Conservation (phyloP, 1,140 invertebrate genomes). For the Lasioglossum albipes region DNA sequence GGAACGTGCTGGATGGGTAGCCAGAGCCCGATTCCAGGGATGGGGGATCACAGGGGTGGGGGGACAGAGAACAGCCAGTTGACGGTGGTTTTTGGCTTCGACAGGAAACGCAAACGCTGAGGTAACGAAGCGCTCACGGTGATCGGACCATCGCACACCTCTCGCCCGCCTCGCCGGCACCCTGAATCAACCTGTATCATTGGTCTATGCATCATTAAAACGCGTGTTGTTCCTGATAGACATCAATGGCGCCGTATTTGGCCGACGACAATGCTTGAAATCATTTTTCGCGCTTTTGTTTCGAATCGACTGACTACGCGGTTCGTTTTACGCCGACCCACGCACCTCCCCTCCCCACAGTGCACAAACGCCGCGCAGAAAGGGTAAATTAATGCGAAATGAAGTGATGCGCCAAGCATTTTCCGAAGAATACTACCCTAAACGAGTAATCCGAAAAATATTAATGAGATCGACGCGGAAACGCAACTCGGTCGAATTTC, state of each 20-base stretch:
- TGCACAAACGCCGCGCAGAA: not conserved
- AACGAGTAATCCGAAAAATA: too few species aligned
- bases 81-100: constrained; percentile 52
- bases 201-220: constrained; percentile 13
- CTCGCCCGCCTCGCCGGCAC: not conserved
- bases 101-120: constrained; percentile 57
- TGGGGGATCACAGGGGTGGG: too few species aligned
- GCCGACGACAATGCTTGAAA: not conserved
- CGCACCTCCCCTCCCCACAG: too few species aligned
- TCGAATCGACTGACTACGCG: constrained; percentile 4
- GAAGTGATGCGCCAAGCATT: not conserved
- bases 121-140: constrained; percentile 56
- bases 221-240: constrained; percentile 6
- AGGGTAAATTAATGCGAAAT: not conserved
- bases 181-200: constrained; percentile 23
- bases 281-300: constrained; percentile 36
- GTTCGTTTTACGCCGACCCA: not conserved
- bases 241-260: not conserved
- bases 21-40: too few species aligned
- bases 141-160: constrained; percentile 22
- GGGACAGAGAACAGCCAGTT: constrained; percentile 22
- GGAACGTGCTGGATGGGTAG: constrained; percentile 44
- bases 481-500: too few species aligned
- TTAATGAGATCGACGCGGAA: too few species aligned
- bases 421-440: too few species aligned